Evolutionary conservation across 2,797 vertebrate species (phyloP).

Genomic region (Heteromormyrus szaboi): DNA sequence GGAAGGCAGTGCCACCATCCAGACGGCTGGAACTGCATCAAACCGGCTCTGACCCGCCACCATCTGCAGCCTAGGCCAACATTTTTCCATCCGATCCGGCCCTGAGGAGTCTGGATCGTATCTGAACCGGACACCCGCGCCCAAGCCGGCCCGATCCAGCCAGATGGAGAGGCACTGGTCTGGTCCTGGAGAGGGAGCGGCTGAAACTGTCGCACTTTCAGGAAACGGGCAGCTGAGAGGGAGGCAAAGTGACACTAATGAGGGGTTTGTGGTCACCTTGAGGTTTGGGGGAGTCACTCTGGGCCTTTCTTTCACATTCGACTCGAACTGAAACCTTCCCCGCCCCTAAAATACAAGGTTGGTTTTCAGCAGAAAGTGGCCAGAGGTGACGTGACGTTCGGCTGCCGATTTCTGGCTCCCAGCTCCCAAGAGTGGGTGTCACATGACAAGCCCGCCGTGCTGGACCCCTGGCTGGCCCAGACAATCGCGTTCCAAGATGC

Average conservation of each 20-base stretch:
- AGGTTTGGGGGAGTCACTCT: not conserved
- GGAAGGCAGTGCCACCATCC: not conserved
- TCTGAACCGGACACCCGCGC: not conserved
- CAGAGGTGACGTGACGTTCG: not conserved
- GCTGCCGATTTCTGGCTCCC: not conserved
- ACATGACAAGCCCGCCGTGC: not conserved
- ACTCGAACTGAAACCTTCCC: not conserved
- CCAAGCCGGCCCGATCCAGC: not conserved
- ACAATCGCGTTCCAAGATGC: not conserved
- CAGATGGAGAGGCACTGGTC: not conserved
- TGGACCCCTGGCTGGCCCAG: not conserved
- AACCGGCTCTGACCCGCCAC: not conserved
- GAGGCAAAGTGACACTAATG: conserved; percentile 2
- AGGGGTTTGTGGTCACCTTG: not conserved
- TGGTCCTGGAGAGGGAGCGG: not conserved
- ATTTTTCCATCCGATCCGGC: not conserved
- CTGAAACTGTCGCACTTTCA: not conserved
- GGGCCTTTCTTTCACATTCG: not conserved
- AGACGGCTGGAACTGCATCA: not conserved
- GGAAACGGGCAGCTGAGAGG: not conserved
- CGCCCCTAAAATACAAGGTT: not conserved
- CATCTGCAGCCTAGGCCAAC: not conserved
- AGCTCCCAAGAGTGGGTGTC: not conserved
- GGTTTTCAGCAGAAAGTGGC: not conserved
- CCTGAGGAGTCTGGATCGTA: not conserved